These are phyloP conservation scores for Mormyrops boulengeri DNA, from an alignment of 2,797 vertebrate species.

Conservation along the genomic window DNA sequence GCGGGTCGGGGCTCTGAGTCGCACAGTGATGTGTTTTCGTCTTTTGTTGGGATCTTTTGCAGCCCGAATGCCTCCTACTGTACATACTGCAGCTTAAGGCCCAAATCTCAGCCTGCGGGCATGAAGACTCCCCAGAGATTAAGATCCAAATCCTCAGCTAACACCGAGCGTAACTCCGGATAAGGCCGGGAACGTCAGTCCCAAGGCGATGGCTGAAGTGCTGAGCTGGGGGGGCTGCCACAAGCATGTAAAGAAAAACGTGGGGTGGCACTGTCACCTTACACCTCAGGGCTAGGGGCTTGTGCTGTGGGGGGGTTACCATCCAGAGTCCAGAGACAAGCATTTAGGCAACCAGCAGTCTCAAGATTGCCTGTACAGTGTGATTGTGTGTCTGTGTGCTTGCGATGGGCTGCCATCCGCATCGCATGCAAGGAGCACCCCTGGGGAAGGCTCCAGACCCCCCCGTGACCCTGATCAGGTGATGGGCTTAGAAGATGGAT, in stretches of 20 bases:
- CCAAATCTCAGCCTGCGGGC: neutral
- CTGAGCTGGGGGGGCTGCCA: neutral
- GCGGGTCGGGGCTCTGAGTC: neutral
- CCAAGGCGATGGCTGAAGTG: neutral
- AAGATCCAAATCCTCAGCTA: neutral
- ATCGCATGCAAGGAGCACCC: neutral
- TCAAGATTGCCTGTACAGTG: neutral
- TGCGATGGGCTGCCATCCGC: neutral
- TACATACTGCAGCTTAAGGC: neutral
- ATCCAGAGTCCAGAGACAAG: neutral
- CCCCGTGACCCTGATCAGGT: too few relatives aligned
- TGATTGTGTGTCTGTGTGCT: neutral
- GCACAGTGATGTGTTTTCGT: neutral
- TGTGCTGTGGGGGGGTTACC: neutral
- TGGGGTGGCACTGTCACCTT: neutral
- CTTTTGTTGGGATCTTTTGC: neutral
- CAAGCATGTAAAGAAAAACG: neutral
- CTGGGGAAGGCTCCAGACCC: neutral
- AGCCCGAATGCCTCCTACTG: neutral
- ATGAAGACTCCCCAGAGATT: neutral
- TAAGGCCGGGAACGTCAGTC: neutral
- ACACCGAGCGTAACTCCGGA: neutral
- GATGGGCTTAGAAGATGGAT: too few relatives aligned
- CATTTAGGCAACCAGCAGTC: neutral
- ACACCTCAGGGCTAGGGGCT: neutral